phyloP scores from a whole-genome alignment of 2,888 invertebrate species.

The Arenicola marina region DNA sequence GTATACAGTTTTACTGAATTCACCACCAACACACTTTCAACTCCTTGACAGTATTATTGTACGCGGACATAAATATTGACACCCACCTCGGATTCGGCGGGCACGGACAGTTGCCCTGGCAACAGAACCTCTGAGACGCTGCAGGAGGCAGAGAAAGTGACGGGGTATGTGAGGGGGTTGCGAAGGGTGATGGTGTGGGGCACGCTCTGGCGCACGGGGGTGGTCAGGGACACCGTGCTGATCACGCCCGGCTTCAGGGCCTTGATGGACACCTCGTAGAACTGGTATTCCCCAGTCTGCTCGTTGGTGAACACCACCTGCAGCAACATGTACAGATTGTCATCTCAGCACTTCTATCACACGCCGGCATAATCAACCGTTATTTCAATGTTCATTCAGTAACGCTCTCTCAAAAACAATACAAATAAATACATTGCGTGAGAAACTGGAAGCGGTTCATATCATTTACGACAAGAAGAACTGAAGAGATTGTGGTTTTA shows the following conservation, averaged over 20 bases:
- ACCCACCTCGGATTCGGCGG: constrained; percentile 54
- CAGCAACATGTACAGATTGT: constrained; percentile 5
- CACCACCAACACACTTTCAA: too few species aligned
- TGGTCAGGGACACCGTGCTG: constrained; percentile 50
- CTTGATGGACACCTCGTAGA: constrained; percentile 56
- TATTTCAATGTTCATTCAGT: too few species aligned
- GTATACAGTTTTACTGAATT: too few species aligned
- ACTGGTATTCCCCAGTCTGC: constrained; percentile 58
- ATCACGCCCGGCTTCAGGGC: constrained; percentile 53
- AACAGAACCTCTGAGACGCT: constrained; percentile 54
- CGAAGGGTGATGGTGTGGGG: constrained; percentile 54
- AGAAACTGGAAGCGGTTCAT: too few species aligned
- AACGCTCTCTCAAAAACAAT: too few species aligned
- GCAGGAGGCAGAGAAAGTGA: constrained; percentile 52
- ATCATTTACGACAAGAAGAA: too few species aligned
- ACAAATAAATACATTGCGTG: too few species aligned
- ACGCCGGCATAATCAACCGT: too few species aligned
- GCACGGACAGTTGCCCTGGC: constrained; percentile 53
- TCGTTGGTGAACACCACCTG: constrained; percentile 60
- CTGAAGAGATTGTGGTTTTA: too few species aligned
- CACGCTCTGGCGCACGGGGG: constrained; percentile 58
- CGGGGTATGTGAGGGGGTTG: constrained; percentile 54
- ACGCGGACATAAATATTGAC: too few species aligned
- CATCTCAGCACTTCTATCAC: too few species aligned
- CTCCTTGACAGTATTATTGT: too few species aligned